Conservation (phyloP, 2,888 invertebrate genomes). For the Mimumesa dahlbomi region DNA sequence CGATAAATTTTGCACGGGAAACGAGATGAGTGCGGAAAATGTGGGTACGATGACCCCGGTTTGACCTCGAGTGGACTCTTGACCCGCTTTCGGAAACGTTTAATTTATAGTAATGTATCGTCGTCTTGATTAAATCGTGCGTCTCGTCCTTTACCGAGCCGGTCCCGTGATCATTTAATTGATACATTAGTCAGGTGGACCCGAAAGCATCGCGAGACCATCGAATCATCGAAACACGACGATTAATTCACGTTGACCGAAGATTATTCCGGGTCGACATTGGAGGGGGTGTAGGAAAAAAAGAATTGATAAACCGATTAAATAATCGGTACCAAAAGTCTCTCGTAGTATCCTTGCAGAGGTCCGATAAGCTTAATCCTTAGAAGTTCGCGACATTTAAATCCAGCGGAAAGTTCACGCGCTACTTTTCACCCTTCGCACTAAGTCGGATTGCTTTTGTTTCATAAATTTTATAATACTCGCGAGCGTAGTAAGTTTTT, state of each 20-base stretch:
- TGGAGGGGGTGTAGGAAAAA: too few species aligned
- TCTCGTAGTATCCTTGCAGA: not conserved
- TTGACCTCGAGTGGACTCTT: constrained; percentile 63
- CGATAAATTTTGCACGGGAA: constrained; percentile 46
- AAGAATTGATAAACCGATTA: not conserved
- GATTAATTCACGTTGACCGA: not conserved
- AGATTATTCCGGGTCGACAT: too few species aligned
- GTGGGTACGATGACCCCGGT: constrained; percentile 49
- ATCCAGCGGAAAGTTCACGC: not conserved
- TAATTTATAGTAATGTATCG: constrained; percentile 47
- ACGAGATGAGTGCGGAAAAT: constrained; percentile 29
- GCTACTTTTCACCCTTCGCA: too few species aligned
- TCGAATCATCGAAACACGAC: constrained; percentile 1
- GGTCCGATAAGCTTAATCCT: constrained; percentile 2
- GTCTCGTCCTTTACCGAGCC: constrained; percentile 1
- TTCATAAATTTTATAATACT: not conserved
- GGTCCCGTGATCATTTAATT: constrained; percentile 18
- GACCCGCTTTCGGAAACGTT: constrained; percentile 55
- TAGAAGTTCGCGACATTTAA: not conserved
- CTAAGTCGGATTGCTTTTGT: not conserved
- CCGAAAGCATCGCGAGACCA: not conserved
- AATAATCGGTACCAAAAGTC: not conserved
- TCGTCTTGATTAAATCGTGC: constrained; percentile 42
- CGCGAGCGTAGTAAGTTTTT: not conserved
- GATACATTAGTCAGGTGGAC: constrained; percentile 29